Conservation (phyloP, 2,113 vertebrate genomes). For the Eurypyga helias region DNA sequence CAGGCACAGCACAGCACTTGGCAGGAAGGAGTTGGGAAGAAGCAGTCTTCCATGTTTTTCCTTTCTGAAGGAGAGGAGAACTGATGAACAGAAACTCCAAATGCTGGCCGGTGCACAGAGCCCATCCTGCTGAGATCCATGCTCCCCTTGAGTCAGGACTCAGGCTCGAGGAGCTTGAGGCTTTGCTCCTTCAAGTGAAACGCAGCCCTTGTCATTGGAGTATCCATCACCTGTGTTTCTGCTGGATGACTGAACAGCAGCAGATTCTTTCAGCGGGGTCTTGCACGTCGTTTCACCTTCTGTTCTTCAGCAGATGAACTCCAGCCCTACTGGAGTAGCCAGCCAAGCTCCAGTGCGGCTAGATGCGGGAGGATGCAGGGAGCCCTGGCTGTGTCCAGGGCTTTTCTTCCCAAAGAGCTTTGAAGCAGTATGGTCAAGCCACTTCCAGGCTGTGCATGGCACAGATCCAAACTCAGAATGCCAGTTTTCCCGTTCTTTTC, state of each 20-base stretch:
- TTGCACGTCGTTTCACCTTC: not conserved
- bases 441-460: not conserved
- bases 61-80: not conserved
- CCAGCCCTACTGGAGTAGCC: no score
- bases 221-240: not conserved
- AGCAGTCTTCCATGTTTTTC: not conserved
- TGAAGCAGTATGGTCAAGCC: accelerated
- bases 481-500: not conserved
- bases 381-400: accelerated
- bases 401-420: not conserved
- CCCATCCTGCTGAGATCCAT: not conserved
- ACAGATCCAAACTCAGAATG: not conserved
- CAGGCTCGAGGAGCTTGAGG: not conserved
- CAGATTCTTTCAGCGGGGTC: not conserved
- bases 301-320: not conserved
- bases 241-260: not conserved
- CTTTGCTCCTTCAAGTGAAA: not conserved
- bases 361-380: not conserved
- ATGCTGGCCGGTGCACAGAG: not conserved
- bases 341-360: not conserved
- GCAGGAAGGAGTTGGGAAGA: not conserved
- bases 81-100: not conserved
- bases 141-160: not conserved
- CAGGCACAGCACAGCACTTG: not conserved
- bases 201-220: not conserved